Conservation (phyloP, 2,113 vertebrate genomes). For the Macrotus californicus region DNA sequence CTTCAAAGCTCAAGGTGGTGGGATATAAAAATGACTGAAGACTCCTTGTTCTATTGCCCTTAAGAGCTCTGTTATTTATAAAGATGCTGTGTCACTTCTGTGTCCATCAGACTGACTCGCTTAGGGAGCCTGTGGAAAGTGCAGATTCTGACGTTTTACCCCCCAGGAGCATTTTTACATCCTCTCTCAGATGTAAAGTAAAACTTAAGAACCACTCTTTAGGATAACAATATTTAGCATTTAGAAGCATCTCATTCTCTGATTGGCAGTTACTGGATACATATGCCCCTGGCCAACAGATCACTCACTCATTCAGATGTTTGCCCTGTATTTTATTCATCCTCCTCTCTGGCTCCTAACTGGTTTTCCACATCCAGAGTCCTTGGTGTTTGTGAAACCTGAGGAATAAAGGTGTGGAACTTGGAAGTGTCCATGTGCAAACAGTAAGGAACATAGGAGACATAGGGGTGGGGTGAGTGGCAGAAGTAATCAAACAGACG, state of each 20-base stretch:
- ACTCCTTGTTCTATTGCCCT: background rate
- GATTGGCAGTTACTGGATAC: background rate
- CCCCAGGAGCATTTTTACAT: background rate
- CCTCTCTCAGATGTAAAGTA: background rate
- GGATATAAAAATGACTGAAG: background rate
- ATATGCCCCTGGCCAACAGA: background rate
- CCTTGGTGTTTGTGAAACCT: background rate
- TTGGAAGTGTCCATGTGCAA: accelerated
- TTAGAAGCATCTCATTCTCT: background rate
- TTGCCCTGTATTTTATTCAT: background rate
- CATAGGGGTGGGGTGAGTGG: background rate
- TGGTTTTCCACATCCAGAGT: background rate
- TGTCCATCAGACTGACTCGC: background rate
- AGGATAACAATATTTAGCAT: background rate
- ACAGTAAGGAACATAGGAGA: background rate
- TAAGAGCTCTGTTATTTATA: background rate
- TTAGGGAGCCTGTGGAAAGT: background rate
- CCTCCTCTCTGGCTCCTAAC: background rate
- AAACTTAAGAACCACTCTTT: background rate
- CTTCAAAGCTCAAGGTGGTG: background rate
- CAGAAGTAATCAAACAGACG: background rate
- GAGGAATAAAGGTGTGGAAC: background rate
- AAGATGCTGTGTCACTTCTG: background rate
- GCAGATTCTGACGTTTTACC: background rate
- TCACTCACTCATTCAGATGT: background rate